Evolutionary conservation across 2,888 invertebrate genomes (phyloP), one percentile per base, ranked within the genome.

Genomic region (Tenthredo amoena): DNA sequence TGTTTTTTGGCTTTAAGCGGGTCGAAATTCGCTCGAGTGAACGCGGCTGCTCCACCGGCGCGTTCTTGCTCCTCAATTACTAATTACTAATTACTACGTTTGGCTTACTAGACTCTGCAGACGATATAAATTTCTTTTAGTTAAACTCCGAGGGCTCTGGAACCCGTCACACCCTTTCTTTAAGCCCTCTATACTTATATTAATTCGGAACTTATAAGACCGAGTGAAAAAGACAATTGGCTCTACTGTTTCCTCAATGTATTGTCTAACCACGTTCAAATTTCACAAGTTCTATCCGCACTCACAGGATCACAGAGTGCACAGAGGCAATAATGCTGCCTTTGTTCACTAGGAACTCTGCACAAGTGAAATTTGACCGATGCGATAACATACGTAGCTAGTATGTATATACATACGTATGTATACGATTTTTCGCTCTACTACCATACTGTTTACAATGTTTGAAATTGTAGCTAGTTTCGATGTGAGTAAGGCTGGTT

Each of bases 31-130:
- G 77, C 50, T 55, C 77, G 77, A 55, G 77, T 77, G 77, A 77
- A 31, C 55, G 50, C 18, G 55, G 55, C 31, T 26, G 77, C 55
- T 77, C 50, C 77, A 18, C 77, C 77, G n/a, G 77, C 47, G 31
- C 62, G 58, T 62, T 58, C 62, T 62, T 81, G 81, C 81, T 40
- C 26, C 77, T 58, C 58, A 81, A 62, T 62, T 81, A 81, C 81
- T 62, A 62, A 81, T 81, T 62, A 81, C 81, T 81, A 81, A 81
- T 81, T 81, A 81, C 77, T 55, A 50, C 77, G 55, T 77, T 40
- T 55, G 50, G 77, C 40, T 77, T 31, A 62, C 62, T 37, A 81
- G 62, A 40, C n/a, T 81, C 58, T 77, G 77, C 77, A 62, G 81
- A 81, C 58, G 81, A 81, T 62, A 62, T 81, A 81, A 62, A 81